These are phyloP conservation scores for Latrodectus hesperus DNA, from an alignment of 2,888 invertebrate genomes.

Conservation along the genomic window DNA sequence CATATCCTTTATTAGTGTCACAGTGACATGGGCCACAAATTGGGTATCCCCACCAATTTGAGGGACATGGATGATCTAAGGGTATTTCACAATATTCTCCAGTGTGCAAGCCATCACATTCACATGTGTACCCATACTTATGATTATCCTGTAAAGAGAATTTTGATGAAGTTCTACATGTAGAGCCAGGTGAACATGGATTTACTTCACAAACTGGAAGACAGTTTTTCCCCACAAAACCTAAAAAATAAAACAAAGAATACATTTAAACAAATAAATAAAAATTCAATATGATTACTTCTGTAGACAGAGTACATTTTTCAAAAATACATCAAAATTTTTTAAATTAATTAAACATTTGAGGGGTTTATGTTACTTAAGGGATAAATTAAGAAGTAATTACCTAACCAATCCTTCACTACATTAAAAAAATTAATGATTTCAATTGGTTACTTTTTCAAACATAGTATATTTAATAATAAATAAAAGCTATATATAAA, in stretches of 20 bases:
- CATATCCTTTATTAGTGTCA: slow-evolving; percentile 86
- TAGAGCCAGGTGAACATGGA: slow-evolving; percentile 86
- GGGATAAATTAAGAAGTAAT: too few relatives aligned
- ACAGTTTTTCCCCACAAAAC: slow-evolving; percentile 79
- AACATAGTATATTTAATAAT: too few relatives aligned
- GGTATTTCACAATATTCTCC: slow-evolving; percentile 77
- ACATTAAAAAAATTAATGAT: too few relatives aligned
- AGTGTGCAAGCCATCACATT: slow-evolving; percentile 84
- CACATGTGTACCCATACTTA: slow-evolving; percentile 83
- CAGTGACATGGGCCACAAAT: slow-evolving; percentile 97
- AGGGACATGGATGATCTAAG: slow-evolving; percentile 82
- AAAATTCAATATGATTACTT: neutral
- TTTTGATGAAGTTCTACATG: slow-evolving; percentile 80
- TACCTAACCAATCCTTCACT: too few relatives aligned
- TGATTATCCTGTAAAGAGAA: slow-evolving; percentile 28
- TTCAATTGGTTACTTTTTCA: too few relatives aligned
- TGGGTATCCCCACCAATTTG: slow-evolving; percentile 95
- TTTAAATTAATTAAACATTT: too few relatives aligned
- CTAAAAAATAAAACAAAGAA: slow-evolving; percentile 72
- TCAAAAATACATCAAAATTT: neutral
- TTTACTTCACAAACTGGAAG: slow-evolving; percentile 85
- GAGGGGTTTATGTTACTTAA: too few relatives aligned
- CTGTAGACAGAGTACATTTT: too few relatives aligned
- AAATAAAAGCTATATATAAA: too few relatives aligned
- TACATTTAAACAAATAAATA: neutral